Base-by-base conservation (phyloP, 2,113 vertebrate species). In the Natator depressus region DNA sequence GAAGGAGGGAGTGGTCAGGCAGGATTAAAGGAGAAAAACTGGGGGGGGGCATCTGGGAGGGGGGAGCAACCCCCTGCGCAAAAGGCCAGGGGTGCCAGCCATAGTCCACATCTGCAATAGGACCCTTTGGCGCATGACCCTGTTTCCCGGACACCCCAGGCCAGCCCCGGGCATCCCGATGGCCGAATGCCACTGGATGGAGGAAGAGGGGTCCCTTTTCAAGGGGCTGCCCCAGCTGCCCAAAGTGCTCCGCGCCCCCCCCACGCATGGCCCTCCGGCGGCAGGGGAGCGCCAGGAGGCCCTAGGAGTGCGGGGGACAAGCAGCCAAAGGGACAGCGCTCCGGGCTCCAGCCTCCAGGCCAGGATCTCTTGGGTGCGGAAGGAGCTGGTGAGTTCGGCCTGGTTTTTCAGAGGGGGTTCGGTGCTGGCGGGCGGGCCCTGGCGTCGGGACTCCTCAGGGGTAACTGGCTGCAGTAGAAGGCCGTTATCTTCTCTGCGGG, bases 301-400 rank as follows among this genome's bases (percentile, higher is more conserved):
- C 11, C 57, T 59, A 5, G 57, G 11, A 27, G 11, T 5, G 9
- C 17, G 1, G 38, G 65, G 14, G 65, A 72, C 65, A 38, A 10
- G n/a, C n/a, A 10, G 65, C 17, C 65, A 20, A 16, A 20, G 16
- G 17, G n/a, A 19, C 65, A n/a, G 8, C 19, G 35, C n/a, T 38
- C 35, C 19, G 8, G 17, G 6, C 29, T 8, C 46, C 50, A 31
- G 42, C 31, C 82, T 89, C 42, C 86, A 42, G 24, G 93, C 94
- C 59, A 42, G 80, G n/a, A 65, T 98, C 31, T n/a, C 84, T 62
- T 94, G 95, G 95, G 62, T 97, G 85, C 93, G 94, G 89, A 62
- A 93, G 79, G 94, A 97, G 84, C 29, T 98, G 97, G 97, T 98
- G 88, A 96, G 96, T 94, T 59, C 84, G 50, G 22, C 53, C 49